A percentile compares a stretch with the other conserved stretches of the same genome.
phyloP scores from a whole-genome alignment of 92 coral and sea anemone genomes.

The Pocillopora grandis region DNA sequence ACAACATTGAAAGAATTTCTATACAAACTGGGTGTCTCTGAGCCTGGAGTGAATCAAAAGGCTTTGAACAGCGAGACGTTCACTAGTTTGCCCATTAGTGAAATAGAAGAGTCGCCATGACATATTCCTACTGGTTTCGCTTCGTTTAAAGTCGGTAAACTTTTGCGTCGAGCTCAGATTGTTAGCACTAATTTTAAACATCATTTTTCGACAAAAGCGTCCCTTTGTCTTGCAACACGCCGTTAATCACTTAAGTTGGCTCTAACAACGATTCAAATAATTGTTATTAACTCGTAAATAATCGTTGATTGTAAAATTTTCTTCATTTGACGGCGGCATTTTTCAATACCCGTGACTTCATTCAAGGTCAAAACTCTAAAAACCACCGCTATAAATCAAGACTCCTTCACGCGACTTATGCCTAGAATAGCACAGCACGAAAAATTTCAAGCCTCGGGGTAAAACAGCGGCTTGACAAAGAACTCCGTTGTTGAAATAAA shows the following conservation, averaged over 20 bases:
- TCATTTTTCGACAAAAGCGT: neutral
- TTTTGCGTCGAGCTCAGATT: neutral
- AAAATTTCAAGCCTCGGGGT: slow-evolving; percentile 17
- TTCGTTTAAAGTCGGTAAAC: too few relatives aligned
- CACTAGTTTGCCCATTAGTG: too few relatives aligned
- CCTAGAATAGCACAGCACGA: slow-evolving; percentile 23
- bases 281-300: slow-evolving; percentile 9
- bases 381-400: too few relatives aligned
- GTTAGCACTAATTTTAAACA: slow-evolving; percentile 1
- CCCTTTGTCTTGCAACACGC: neutral
- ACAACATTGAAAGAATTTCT: neutral
- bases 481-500: neutral
- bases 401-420: neutral
- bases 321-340: neutral
- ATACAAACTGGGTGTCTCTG: too few relatives aligned
- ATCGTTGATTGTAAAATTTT: neutral
- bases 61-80: too few relatives aligned
- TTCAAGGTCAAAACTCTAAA: neutral
- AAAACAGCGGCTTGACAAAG: neutral
- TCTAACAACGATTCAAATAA: slow-evolving; percentile 23
- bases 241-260: slow-evolving; percentile 13
- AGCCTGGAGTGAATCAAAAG: too few relatives aligned
- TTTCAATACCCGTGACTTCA: neutral
- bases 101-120: too few relatives aligned
- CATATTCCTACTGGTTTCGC: too few relatives aligned